Conservation (phyloP, 2,113 vertebrate genomes). For the Scomber colias region DNA sequence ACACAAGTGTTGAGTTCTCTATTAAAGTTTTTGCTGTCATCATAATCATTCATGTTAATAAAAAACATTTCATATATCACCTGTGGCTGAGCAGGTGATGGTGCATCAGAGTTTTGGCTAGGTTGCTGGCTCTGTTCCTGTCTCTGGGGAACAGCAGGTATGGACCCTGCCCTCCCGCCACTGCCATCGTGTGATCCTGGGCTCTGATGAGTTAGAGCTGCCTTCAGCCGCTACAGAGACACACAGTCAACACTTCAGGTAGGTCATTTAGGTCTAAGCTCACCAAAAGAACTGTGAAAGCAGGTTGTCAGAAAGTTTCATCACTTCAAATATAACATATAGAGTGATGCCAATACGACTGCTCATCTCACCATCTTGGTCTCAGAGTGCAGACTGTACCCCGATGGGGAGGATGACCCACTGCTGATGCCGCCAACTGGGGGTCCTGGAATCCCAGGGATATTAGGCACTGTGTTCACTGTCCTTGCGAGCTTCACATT, state of each 20-base stretch:
- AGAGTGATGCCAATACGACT: neutral
- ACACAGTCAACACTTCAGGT: slow-evolving; percentile 37
- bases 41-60: neutral
- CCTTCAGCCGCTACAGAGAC: slow-evolving; percentile 90
- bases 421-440: slow-evolving; percentile 88
- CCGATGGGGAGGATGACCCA: slow-evolving; percentile 91
- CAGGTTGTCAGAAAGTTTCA: neutral
- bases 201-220: slow-evolving; percentile 88
- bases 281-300: neutral
- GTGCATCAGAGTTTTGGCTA: slow-evolving; percentile 90
- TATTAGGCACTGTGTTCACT: slow-evolving; percentile 91
- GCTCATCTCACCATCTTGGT: slow-evolving; percentile 91
- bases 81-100: slow-evolving; percentile 95
- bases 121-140: slow-evolving; percentile 91
- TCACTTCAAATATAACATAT: neutral
- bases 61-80: slow-evolving; percentile 65
- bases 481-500: slow-evolving; percentile 89
- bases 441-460: slow-evolving; percentile 96
- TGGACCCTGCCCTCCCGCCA: slow-evolving; percentile 83
- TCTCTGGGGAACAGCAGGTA: slow-evolving; percentile 89
- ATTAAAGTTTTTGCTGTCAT: too few relatives aligned
- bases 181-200: slow-evolving; percentile 86
- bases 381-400: slow-evolving; percentile 90
- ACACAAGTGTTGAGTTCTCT: too few relatives aligned
- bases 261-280: neutral